These are phyloP conservation scores for Halocynthia aurantium DNA, from an alignment of 23 tunicate genomes.

Conservation along the genomic window DNA sequence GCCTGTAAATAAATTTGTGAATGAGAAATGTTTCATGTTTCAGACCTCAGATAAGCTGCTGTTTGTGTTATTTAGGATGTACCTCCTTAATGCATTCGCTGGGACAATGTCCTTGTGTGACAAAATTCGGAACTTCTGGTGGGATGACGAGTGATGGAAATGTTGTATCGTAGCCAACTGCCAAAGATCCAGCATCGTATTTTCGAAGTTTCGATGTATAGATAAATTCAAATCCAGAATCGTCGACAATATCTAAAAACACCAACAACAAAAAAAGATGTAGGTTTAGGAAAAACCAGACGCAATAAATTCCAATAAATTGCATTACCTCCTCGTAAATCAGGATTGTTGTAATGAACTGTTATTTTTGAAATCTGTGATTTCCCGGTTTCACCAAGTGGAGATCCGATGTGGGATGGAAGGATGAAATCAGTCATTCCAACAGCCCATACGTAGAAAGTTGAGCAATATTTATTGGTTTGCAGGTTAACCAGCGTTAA, in stretches of 20 bases:
- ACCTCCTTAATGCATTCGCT: constrained; percentile 10
- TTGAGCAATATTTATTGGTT: constrained; percentile 2
- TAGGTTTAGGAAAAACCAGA: too few species aligned
- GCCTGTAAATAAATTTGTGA: background rate
- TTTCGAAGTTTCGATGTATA: constrained; percentile 4
- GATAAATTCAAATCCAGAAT: background rate
- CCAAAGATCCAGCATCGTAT: constrained; percentile 14
- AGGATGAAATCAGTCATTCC: constrained; percentile 16
- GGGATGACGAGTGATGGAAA: background rate
- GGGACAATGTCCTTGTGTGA: constrained; percentile 23
- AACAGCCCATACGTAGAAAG: constrained; percentile 5
- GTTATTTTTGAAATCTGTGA: constrained; percentile 6
- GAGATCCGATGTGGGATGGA: constrained; percentile 12
- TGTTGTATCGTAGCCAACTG: constrained; percentile 9
- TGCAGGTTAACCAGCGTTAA: too few species aligned
- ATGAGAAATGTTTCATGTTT: background rate
- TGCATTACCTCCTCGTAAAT: background rate
- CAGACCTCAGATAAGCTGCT: too few species aligned
- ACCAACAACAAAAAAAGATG: background rate
- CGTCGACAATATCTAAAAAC: constrained; percentile 9
- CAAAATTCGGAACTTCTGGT: background rate
- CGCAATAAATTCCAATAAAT: too few species aligned
- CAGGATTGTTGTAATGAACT: constrained; percentile 18
- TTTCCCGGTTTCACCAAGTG: constrained; percentile 2
- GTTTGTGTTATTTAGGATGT: background rate